phyloP scores from a whole-genome alignment of 2,888 invertebrate genomes.

The Ectobius pallidus region DNA sequence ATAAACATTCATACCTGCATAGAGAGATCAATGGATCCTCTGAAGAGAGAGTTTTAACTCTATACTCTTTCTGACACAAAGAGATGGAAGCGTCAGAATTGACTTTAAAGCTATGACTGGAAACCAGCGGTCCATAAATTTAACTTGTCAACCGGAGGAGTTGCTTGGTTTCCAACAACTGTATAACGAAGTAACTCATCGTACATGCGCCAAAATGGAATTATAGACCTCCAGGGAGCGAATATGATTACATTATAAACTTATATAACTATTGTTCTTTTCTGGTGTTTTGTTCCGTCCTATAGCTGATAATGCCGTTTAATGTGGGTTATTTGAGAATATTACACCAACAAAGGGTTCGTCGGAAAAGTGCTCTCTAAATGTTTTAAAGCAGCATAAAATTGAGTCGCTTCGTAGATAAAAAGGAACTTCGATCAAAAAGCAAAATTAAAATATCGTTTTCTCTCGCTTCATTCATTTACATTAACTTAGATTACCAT shows the following conservation, averaged over 20 bases:
- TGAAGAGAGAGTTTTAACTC: too few species aligned
- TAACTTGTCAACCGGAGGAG: too few species aligned
- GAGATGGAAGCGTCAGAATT: too few species aligned
- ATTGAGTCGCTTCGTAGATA: neutral
- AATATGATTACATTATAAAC: constrained; percentile 37
- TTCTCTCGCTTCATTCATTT: too few species aligned
- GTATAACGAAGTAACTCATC: neutral
- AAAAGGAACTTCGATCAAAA: constrained; percentile 1
- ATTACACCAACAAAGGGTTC: constrained; percentile 35
- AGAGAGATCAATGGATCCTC: too few species aligned
- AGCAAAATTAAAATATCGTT: constrained; percentile 13
- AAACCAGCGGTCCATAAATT: too few species aligned
- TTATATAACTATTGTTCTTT: constrained; percentile 38
- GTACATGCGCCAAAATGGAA: constrained; percentile 32
- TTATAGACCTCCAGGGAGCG: constrained; percentile 27
- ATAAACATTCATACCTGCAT: too few species aligned
- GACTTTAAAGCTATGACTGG: too few species aligned
- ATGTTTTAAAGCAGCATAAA: constrained; percentile 13
- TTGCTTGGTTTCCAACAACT: constrained; percentile 1
- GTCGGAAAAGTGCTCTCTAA: neutral
- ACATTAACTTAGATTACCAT: too few species aligned
- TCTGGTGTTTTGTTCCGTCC: constrained; percentile 20
- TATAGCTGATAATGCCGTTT: constrained; percentile 34
- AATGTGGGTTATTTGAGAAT: constrained; percentile 39
- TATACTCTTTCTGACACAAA: too few species aligned